A percentile compares a stretch with the other conserved stretches of the same genome.
phyloP scores from a whole-genome alignment of 2,797 vertebrate genomes.

The Argyrosomus regius region DNA sequence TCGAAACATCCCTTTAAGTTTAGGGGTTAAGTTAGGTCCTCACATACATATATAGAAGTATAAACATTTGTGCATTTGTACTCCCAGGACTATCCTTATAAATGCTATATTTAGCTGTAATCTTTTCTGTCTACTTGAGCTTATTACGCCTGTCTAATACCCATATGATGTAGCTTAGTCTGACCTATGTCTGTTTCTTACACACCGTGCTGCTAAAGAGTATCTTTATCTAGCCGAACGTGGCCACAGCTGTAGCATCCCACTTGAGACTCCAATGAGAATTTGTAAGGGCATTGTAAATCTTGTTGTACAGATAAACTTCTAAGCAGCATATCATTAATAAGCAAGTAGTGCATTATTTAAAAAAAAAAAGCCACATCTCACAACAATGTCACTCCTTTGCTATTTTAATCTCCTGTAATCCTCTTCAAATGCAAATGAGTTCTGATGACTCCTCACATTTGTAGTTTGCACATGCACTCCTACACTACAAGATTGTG shows the following conservation, averaged over 20 bases:
- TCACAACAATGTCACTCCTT: constrained; percentile 4
- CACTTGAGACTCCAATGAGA: background rate
- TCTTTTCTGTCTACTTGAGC: constrained; percentile 29
- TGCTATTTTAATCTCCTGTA: constrained; percentile 38
- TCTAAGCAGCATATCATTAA: constrained; percentile 1
- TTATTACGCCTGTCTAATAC: constrained; percentile 21
- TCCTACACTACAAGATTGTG: constrained; percentile 2
- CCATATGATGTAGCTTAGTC: constrained; percentile 25
- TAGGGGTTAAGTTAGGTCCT: background rate
- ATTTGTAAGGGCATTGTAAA: background rate
- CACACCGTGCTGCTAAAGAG: constrained; percentile 6
- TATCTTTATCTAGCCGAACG: background rate
- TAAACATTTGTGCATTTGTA: constrained; percentile 24
- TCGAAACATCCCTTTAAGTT: background rate
- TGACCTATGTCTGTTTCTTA: constrained; percentile 16
- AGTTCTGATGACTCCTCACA: constrained; percentile 13
- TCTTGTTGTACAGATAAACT: constrained; percentile 17
- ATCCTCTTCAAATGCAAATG: constrained; percentile 43
- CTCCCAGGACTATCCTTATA: constrained; percentile 48
- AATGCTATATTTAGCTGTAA: constrained; percentile 43
- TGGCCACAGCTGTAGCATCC: no score
- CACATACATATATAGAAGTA: background rate
- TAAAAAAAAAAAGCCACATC: constrained; percentile 13
- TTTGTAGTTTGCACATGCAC: background rate
- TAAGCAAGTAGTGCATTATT: constrained; percentile 11